These are phyloP conservation scores for Philereme vetulata DNA, from an alignment of 2,888 invertebrate species.

Conservation along the genomic window DNA sequence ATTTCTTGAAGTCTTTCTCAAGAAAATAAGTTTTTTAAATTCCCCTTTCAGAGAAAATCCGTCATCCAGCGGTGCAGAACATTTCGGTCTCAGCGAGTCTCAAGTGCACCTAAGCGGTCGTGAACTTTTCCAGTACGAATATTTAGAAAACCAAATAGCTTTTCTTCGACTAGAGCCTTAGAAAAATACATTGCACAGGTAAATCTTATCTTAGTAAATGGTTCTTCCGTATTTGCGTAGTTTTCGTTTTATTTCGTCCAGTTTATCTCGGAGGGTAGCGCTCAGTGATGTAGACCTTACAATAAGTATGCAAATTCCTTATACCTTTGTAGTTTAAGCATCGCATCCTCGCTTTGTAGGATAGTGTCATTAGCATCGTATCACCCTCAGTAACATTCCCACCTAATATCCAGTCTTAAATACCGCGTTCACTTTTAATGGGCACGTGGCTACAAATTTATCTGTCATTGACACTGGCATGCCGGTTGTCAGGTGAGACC, in stretches of 20 bases:
- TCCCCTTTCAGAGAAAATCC: slow-evolving; percentile 50
- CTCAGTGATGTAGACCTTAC: slow-evolving; percentile 19
- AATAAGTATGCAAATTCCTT: slow-evolving; percentile 26
- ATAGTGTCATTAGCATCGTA: slow-evolving; percentile 16
- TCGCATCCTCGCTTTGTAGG: slow-evolving; percentile 15
- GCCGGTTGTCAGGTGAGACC: slow-evolving; percentile 63
- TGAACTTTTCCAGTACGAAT: slow-evolving; percentile 50
- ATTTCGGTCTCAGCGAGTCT: slow-evolving; percentile 53
- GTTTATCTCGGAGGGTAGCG: slow-evolving; percentile 17
- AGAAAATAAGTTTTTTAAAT: slow-evolving; percentile 39
- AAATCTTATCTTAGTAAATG: slow-evolving; percentile 31
- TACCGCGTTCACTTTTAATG: slow-evolving; percentile 36
- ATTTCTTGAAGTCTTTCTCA: slow-evolving; percentile 27
- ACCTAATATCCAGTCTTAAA: slow-evolving; percentile 39
- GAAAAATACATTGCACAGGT: slow-evolving; percentile 37
- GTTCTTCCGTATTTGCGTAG: slow-evolving; percentile 24
- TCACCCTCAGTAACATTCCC: slow-evolving; percentile 28
- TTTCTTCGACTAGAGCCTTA: slow-evolving; percentile 35
- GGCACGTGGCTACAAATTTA: slow-evolving; percentile 34
- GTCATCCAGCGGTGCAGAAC: slow-evolving; percentile 55
- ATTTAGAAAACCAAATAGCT: slow-evolving; percentile 39
- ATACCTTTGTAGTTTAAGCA: slow-evolving; percentile 17
- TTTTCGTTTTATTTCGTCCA: slow-evolving; percentile 32
- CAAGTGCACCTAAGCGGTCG: slow-evolving; percentile 61
- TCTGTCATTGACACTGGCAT: slow-evolving; percentile 42